Evolutionary conservation across 2,888 invertebrate genomes (phyloP).

Genomic region (Cataglyphis albicans): DNA sequence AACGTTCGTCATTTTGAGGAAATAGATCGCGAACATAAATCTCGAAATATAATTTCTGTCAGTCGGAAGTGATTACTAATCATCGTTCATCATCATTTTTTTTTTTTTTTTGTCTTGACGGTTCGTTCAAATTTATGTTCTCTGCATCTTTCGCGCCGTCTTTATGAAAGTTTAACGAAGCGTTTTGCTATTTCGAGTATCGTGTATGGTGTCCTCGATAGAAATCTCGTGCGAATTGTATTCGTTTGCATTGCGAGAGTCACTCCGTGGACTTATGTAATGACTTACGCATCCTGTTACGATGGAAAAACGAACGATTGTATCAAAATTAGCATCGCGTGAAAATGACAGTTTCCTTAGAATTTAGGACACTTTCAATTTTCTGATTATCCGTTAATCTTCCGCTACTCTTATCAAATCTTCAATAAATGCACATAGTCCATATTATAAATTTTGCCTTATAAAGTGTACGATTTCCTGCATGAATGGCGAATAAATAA

Average conservation of each 20-base stretch:
- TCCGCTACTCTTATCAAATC: not conserved
- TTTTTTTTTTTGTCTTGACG: constrained; percentile 30
- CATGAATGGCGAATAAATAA: no score
- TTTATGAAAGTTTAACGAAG: constrained; percentile 63
- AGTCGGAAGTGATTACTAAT: constrained; percentile 26
- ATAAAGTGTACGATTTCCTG: not conserved
- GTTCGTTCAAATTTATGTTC: constrained; percentile 4
- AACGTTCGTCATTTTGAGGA: constrained; percentile 6
- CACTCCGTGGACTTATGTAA: not conserved
- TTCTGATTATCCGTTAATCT: not conserved
- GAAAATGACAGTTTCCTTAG: not conserved
- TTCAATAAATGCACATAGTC: not conserved
- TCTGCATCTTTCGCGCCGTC: constrained; percentile 1
- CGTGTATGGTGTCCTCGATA: not conserved
- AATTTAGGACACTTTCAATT: not conserved
- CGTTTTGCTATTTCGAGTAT: constrained; percentile 32
- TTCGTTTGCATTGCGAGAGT: not conserved
- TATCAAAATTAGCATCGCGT: not conserved
- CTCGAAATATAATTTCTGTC: constrained; percentile 6
- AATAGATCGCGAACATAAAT: constrained; percentile 20
- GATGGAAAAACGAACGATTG: not conserved
- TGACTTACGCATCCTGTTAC: not conserved
- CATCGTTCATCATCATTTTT: constrained; percentile 56
- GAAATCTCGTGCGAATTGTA: not conserved
- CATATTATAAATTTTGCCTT: not conserved